Conservation (phyloP, 2,888 invertebrate species). For the Tetragonula carbonaria region DNA sequence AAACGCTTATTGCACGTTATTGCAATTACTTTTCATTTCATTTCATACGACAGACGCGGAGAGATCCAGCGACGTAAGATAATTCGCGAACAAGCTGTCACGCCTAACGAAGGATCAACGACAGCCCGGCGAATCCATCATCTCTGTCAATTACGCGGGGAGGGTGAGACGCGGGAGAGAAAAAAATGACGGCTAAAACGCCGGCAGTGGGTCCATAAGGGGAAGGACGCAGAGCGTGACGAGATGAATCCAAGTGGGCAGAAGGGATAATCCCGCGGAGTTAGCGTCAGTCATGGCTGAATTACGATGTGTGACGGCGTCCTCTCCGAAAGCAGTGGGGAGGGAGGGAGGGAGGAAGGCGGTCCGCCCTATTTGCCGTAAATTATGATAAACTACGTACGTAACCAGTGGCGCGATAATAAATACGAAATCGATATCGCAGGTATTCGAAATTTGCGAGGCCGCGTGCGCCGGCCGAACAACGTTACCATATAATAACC, state of each 20-base stretch:
- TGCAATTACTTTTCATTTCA: too few species aligned
- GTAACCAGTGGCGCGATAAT: conserved; percentile 62
- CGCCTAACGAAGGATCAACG: neutral
- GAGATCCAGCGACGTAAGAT: neutral
- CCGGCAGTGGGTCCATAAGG: conserved; percentile 36
- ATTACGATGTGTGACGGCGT: conserved; percentile 76
- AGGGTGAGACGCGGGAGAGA: neutral
- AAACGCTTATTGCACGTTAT: too few species aligned
- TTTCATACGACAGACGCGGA: neutral
- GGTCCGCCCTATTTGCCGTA: conserved; percentile 76
- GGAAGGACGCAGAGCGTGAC: conserved; percentile 28
- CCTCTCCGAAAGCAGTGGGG: too few species aligned
- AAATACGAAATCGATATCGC: conserved; percentile 70
- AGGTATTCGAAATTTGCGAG: conserved; percentile 42
- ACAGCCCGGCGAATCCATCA: conserved; percentile 26
- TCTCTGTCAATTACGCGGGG: conserved; percentile 43
- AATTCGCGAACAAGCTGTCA: neutral
- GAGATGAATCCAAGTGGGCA: conserved; percentile 65
- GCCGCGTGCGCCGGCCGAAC: neutral
- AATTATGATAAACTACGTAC: conserved; percentile 79
- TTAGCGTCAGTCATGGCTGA: conserved; percentile 81
- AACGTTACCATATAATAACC: conserved; percentile 39
- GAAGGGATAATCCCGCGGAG: conserved; percentile 78
- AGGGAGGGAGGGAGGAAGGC: neutral
- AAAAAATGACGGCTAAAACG: conserved; percentile 7